Base-by-base conservation (phyloP, 2,797 vertebrate species). In the Brachymystax lenok region DNA sequence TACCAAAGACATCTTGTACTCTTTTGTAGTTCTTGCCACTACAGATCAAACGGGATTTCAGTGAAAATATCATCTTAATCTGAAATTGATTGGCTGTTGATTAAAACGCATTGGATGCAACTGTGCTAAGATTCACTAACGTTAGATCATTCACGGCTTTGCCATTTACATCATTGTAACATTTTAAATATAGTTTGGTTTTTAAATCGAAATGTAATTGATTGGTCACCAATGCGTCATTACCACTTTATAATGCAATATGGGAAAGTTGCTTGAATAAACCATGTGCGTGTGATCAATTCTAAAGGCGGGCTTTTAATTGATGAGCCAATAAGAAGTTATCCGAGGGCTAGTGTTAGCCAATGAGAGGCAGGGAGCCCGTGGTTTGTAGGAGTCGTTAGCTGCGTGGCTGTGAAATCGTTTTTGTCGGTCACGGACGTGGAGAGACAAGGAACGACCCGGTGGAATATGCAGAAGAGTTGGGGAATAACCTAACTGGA, bases 271-370 rank as follows among this genome's bases (percentile, higher is more conserved):
- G 54, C 54, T 56, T 19, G 4, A 54, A 19, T 4, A 19, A 56
- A 56, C 2, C 5, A 56, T 19, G 7, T n/a, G 19, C 17, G 54
- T 56, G 17, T 4, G 5, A n/a, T 3, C 8, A 51, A n/a, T 35
- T 40, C 16, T 73, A 66, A 66, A 64, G 75, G 74, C 40, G 28
- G 71, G 54, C 71, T 69, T 74, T 30, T 35, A 35, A 73, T 12
- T 33, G 35, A 35, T 35, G 56, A 68, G 74, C 86, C 85, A 88
- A 88, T 89, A 54, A 76, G 73, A 87, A 84, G 83, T 88, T 85
- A 27, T 74, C 70, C 73, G 54, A n/a, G 66, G 24, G 59, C 28
- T 27, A 40, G n/a, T 4, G 14, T 13, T 74, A 78, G 19, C 86
- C 86, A 89, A 87, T 89, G 81, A 78, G 74, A 79, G n/a, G 5